phyloP scores from a whole-genome alignment of 2,113 vertebrate genomes.

The Nothobranchius furzeri region DNA sequence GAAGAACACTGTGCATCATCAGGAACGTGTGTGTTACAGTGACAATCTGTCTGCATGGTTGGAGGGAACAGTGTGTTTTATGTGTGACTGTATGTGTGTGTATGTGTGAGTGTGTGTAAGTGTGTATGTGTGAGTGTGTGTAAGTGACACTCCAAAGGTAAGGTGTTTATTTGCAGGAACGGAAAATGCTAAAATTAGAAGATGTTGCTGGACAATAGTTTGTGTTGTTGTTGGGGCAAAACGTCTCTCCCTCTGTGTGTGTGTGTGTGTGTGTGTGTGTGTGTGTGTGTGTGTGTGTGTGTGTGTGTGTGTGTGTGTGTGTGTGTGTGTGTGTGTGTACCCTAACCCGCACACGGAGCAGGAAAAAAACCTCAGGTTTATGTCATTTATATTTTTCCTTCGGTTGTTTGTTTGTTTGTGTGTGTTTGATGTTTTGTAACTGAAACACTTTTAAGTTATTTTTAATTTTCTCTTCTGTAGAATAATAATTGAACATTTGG shows the following conservation, averaged over 20 bases:
- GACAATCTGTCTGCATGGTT: conserved; percentile 16
- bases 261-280: background rate
- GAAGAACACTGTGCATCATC: conserved; percentile 19
- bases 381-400: no score
- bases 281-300: background rate
- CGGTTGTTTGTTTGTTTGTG: no score
- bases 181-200: conserved; percentile 78
- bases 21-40: conserved; percentile 33
- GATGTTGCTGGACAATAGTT: conserved; percentile 76
- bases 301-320: background rate
- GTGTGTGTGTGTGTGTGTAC: no score
- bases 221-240: conserved; percentile 38
- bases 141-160: conserved; percentile 48
- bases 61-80: conserved; percentile 11
- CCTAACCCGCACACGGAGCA: no score
- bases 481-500: no score
- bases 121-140: conserved; percentile 6
- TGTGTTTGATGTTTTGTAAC: no score
- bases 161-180: conserved; percentile 73
- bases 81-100: conserved; percentile 29
- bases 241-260: background rate
- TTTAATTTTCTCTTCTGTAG: no score
- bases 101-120: conserved; percentile 18
- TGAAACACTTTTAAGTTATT: no score
- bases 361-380: no score